Evolutionary conservation across 2,888 invertebrate species (phyloP).

Genomic region (Morinoia aosen): DNA sequence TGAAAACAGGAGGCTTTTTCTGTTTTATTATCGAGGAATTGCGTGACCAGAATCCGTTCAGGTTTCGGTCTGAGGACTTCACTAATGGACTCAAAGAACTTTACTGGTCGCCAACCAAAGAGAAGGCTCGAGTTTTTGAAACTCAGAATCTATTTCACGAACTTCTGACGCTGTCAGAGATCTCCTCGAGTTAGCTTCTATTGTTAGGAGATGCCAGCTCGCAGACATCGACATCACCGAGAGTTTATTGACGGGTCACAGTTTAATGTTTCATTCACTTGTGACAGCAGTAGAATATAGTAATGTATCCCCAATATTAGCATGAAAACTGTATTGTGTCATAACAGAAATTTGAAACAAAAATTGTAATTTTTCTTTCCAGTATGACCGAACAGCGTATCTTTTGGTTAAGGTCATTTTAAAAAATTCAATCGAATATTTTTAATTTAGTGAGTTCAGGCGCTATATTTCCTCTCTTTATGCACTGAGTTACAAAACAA

Average conservation of each 20-base stretch:
- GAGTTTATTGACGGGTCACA: not conserved
- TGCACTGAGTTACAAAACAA: not conserved
- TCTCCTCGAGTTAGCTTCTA: not conserved
- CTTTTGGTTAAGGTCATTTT: not conserved
- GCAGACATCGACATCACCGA: not conserved
- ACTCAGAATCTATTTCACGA: not conserved
- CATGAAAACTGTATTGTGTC: too few species aligned
- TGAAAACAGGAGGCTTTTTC: not conserved
- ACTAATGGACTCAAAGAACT: slow-evolving; percentile 13
- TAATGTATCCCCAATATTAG: not conserved
- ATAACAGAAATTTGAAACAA: too few species aligned
- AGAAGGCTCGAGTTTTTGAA: not conserved
- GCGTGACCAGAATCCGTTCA: slow-evolving; percentile 18
- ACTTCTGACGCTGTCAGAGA: not conserved
- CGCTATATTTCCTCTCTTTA: not conserved
- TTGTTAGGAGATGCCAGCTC: not conserved
- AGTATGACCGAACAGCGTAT: not conserved
- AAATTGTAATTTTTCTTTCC: too few species aligned
- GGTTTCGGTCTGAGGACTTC: not conserved
- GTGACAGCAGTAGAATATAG: not conserved
- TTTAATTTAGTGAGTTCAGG: not conserved
- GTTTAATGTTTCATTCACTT: not conserved
- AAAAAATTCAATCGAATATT: not conserved
- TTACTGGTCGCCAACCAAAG: not conserved
- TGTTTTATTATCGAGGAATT: not conserved